Base-by-base conservation (phyloP, 1,140 invertebrate genomes). In the Tetramorium simillimum region DNA sequence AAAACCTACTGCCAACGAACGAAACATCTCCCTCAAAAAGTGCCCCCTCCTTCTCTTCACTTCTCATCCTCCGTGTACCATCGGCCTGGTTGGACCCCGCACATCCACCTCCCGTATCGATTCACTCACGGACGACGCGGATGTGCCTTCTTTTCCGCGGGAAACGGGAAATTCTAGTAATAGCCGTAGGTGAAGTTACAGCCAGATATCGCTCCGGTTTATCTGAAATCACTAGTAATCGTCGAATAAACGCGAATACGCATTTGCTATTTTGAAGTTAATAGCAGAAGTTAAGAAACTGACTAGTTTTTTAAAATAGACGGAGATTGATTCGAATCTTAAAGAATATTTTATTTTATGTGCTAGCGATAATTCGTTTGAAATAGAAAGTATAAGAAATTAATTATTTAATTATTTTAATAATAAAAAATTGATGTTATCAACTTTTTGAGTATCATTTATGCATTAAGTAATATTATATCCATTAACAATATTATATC, bases 11-110 rank as follows among this genome's bases (percentile, higher is more conserved):
- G 89, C 82, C 90, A 91, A 90, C 91, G 92, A 94, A 94, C 94
- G 94, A 94, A 94, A 95, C 94, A 94, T 94, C 94, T 93, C 92
- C 94, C 93, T 94, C 93, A 93, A 94, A 95, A 95, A 94, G 91
- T 93, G 89, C 88, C 92, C 92, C 88, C 91, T 89, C 90, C 89
- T 87, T 63, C 63, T 56, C 73, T n/a, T 60, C 46, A 56, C 58
- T 62, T 51, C 43, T 63, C 37, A 80, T 40, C 46, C 53, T 86
- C 77, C 28, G 49, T 67, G 51, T 51, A 69, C 63, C 88, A 72
- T 86, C 88, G 70, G 82, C 46, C 46, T 80, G 49, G 75, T 86
- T 67, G 77, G 78, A 80, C 89, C 67, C 86, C 65, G 89, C 85
- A 82, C 89, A 84, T 90, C 77, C 67, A 89, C 86, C 84, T 87